A percentile compares a stretch with the other conserved stretches of the same genome.
phyloP scores from a whole-genome alignment of 2,797 vertebrate species.

The Manis pentadactyla region DNA sequence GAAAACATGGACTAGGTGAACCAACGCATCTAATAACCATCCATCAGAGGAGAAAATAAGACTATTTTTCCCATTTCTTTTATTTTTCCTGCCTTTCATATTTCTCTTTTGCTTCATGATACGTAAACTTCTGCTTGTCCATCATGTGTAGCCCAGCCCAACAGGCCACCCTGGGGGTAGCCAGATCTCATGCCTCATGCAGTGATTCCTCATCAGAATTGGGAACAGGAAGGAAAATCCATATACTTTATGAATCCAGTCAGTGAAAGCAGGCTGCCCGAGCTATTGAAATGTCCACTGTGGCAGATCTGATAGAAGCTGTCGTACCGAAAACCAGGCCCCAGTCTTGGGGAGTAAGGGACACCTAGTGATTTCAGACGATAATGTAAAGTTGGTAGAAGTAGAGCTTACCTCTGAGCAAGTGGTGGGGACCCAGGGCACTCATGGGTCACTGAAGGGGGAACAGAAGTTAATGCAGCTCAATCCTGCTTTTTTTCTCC shows the following conservation, averaged over 20 bases:
- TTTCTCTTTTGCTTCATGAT: not conserved
- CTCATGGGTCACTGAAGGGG: not conserved
- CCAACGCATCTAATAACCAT: not conserved
- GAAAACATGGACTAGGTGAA: not conserved
- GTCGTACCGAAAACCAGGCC: not conserved
- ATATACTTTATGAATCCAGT: not conserved
- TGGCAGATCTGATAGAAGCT: not conserved
- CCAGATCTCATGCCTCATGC: not conserved
- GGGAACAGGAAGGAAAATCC: not conserved
- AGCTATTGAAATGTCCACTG: not conserved
- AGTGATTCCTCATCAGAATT: not conserved
- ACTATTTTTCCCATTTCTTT: not conserved
- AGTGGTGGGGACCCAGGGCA: not conserved
- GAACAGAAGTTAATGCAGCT: not conserved
- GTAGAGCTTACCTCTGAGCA: not conserved
- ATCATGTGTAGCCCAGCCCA: not conserved
- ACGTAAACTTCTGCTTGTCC: not conserved
- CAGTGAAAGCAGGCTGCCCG: not conserved
- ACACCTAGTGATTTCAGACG: no score
- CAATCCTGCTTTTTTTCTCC: not conserved
- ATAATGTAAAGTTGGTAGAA: not conserved
- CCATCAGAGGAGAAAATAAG: not conserved
- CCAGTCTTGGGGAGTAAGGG: not conserved
- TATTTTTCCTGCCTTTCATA: not conserved
- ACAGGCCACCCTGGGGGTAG: not conserved